Evolutionary conservation across 2,888 invertebrate genomes (phyloP).

Genomic region (Pseudoips prasinana): DNA sequence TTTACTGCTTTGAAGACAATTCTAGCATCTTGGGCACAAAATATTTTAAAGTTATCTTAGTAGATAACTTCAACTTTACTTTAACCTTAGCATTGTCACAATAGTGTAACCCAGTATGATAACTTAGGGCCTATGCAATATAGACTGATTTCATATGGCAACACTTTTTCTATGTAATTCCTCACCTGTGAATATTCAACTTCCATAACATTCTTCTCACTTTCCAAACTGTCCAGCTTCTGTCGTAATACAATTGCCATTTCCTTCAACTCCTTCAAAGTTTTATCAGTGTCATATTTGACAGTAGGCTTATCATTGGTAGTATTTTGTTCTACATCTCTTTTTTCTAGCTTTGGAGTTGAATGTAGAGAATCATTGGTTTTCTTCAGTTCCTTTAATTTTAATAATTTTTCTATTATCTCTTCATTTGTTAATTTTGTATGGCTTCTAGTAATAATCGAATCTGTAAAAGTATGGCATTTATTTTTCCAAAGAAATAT

Average conservation of each 20-base stretch:
- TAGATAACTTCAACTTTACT: too few relatives aligned
- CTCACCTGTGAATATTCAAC: conserved; percentile 66
- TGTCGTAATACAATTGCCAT: conserved; percentile 60
- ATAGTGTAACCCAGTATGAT: too few relatives aligned
- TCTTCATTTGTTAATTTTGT: conserved; percentile 35
- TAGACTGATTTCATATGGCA: too few relatives aligned
- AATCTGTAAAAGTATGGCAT: conserved; percentile 31
- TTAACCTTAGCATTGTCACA: too few relatives aligned
- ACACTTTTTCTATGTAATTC: too few relatives aligned
- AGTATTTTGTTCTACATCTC: conserved; percentile 7
- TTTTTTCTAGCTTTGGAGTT: conserved; percentile 13
- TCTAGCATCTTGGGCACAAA: too few relatives aligned
- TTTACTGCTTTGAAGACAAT: too few relatives aligned
- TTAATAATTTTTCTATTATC: conserved; percentile 42
- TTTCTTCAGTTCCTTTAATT: conserved; percentile 38
- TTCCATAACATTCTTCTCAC: conserved; percentile 69
- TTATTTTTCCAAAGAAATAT: too few relatives aligned
- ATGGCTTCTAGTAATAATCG: conserved; percentile 7
- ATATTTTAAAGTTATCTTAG: too few relatives aligned
- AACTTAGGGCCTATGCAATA: too few relatives aligned
- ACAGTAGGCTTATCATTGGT: conserved; percentile 17
- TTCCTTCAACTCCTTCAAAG: conserved; percentile 69
- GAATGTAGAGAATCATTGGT: conserved; percentile 17
- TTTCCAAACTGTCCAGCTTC: conserved; percentile 62
- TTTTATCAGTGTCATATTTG: conserved; percentile 43